Base-by-base conservation (phyloP, 2,888 invertebrate species). In the Aphidius colemani region DNA sequence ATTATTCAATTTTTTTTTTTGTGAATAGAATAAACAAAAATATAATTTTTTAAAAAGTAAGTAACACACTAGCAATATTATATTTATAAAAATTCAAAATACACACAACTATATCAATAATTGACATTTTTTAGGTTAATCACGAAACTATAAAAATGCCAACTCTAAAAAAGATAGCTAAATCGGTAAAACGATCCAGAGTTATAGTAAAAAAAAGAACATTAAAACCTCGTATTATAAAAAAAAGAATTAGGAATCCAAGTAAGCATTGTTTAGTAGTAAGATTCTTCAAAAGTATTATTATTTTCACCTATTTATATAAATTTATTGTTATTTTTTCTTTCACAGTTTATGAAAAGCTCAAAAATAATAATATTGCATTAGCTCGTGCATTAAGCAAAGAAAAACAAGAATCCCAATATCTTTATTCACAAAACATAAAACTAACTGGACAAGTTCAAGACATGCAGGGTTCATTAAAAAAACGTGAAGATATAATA, bases 371-470 rank as follows among this genome's bases (percentile, higher is more conserved):
- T 59, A 80, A 80, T 55, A 72, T 67, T 63, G 73, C 70, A 4
- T 68, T 80, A 46, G 80, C 80, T 0, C 78, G 72, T 18, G 79
- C 81, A 5, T 64, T 80, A 1, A 73, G 78, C 0, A 71, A 74
- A 9, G 76, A 80, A 49, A 81, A 78, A 56, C 74, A 78, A 57
- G 77, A 78, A 50, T 68, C 50, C 30, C 76, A 78, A 53, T 63
- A 72, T 41, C 66, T 80, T 44, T 78, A 76, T 56, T 51, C 73
- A 0, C 72, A 76, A 63, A 80, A 78, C 69, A 62, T 78, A 44
- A 70, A 71, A 39, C 67, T 80, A 11, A 62, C 70, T 1, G 70
- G 69, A 1, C 70, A 79, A 65, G 60, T 76, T 7, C 80, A 80
- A 65, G 74, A 78, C 2, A 63, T 78, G 55, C 66, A 63, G 49